phyloP scores from a whole-genome alignment of 2,113 vertebrate species.

The Amphiprion ocellaris region DNA sequence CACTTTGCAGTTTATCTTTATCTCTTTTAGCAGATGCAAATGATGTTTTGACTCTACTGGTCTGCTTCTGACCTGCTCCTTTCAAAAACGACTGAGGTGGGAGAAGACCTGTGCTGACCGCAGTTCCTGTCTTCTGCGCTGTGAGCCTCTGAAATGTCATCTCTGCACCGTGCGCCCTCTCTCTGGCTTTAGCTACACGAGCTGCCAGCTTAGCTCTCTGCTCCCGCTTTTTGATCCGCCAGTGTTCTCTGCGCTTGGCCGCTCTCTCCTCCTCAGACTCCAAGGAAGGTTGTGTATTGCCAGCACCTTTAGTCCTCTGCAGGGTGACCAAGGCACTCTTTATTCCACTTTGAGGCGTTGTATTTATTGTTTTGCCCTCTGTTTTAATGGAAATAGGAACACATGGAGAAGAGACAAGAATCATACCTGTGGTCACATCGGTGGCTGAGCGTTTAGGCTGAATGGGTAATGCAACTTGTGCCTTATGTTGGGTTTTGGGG shows the following conservation, averaged over 20 bases:
- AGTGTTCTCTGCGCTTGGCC: constrained; percentile 82
- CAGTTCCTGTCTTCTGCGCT: constrained; percentile 39
- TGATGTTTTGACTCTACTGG: constrained; percentile 23
- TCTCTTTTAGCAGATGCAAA: constrained; percentile 48
- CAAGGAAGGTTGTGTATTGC: neutral
- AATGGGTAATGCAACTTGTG: constrained; percentile 38
- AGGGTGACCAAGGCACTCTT: constrained; percentile 62
- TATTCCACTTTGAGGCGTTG: constrained; percentile 52
- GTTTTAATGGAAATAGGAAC: constrained; percentile 13
- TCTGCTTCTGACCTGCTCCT: constrained; percentile 40
- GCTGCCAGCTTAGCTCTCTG: constrained; percentile 83
- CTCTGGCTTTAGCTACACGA: constrained; percentile 61
- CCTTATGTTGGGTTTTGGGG: constrained; percentile 44
- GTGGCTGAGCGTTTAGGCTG: constrained; percentile 46
- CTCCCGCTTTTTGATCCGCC: constrained; percentile 85
- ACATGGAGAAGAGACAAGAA: constrained; percentile 9
- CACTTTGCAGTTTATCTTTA: constrained; percentile 25
- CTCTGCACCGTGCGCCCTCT: constrained; percentile 45
- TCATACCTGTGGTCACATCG: constrained; percentile 25
- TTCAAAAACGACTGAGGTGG: constrained; percentile 32
- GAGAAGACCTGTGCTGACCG: constrained; percentile 22
- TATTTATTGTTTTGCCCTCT: constrained; percentile 17
- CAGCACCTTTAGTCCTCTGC: constrained; percentile 35
- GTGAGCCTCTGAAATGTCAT: constrained; percentile 35
- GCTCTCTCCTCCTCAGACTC: constrained; percentile 80